phyloP scores from a whole-genome alignment of 2,888 invertebrate species.

The Lamproptera curius region DNA sequence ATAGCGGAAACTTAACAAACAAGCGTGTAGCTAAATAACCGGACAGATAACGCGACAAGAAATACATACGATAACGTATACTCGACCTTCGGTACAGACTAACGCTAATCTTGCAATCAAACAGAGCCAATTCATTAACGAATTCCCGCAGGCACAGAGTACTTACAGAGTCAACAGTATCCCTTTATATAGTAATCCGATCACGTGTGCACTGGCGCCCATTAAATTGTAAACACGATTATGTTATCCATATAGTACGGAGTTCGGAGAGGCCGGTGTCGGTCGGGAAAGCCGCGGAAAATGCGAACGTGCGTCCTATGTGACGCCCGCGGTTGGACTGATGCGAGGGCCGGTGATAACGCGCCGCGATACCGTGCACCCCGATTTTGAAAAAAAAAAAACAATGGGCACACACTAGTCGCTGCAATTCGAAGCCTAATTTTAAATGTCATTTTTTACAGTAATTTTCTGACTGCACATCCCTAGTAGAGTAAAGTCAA shows the following conservation, averaged over 20 bases:
- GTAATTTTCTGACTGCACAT: too few relatives aligned
- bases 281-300: slow-evolving; percentile 53
- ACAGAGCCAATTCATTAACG: slow-evolving; percentile 46
- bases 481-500: slow-evolving; percentile 1
- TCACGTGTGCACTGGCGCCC: slow-evolving; percentile 57
- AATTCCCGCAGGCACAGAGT: slow-evolving; percentile 39
- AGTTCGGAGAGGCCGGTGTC: slow-evolving; percentile 47
- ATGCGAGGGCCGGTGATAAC: slow-evolving; percentile 60
- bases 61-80: slow-evolving; percentile 44
- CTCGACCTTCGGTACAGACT: slow-evolving; percentile 48
- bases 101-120: slow-evolving; percentile 39
- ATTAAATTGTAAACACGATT: slow-evolving; percentile 59
- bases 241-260: slow-evolving; percentile 31
- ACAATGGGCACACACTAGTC: slow-evolving; percentile 59
- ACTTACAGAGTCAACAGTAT: slow-evolving; percentile 62
- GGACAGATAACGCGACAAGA: slow-evolving; percentile 24
- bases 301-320: slow-evolving; percentile 48
- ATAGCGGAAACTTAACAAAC: slow-evolving; percentile 1
- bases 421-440: too few relatives aligned
- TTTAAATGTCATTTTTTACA: neutral
- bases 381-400: slow-evolving; percentile 59
- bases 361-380: slow-evolving; percentile 40
- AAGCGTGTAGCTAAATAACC: slow-evolving; percentile 9
- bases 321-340: slow-evolving; percentile 56
- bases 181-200: slow-evolving; percentile 62